Base-by-base conservation (phyloP, 2,113 vertebrate species). In the Helogale parvula region DNA sequence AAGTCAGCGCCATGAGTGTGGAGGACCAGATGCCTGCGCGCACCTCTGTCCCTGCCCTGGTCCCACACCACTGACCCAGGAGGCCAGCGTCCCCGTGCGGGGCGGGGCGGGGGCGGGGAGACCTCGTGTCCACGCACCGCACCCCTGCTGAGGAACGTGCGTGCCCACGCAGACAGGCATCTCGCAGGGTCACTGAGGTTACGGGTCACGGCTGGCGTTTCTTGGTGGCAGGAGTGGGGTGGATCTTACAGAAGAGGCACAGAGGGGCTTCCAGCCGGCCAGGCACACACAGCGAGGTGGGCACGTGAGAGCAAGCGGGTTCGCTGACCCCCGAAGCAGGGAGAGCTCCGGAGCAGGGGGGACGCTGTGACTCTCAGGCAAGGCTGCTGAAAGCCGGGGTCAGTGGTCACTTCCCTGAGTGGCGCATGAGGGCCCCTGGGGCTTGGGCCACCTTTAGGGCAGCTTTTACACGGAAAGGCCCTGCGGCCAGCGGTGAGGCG, bases 371-470 rank as follows among this genome's bases (percentile, higher is more conserved):
- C 15, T 47, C 12, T 9, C 0, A 0, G 81, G 12, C 82, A 57
- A 25, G 5, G 27, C 54, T 8, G 77, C 33, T 15, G 52, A 63
- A 84, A 89, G 71, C 69, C 60, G 9, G 66, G 66, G 50, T n/a
- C 82, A 19, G 81, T 0, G 7, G 92, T 68, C 90, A 76, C 84
- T 52, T 97, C 80, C 96, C 96, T 85, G 94, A 97, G 96, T 72
- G 88, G 63, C 69, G 52, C 54, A 88, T 33, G 82, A 54, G 57
- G 68, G 63, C 31, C 52, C 66, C 80, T 5, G 63, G 45, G 63
- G 33, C 65, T 19, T 8, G 19, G 45, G 74, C n/a, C 57, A 41
- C 31, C 15, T 23, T 38, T 29, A 1, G 1, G n/a, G 23, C 10
- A 10, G 50, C 65, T 50, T 60, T 31, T 4, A 57, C 31, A 17